Evolutionary conservation across 2,797 vertebrate genomes (phyloP), one percentile per base, ranked within the genome.

Genomic region (Leptatherina wallacei): DNA sequence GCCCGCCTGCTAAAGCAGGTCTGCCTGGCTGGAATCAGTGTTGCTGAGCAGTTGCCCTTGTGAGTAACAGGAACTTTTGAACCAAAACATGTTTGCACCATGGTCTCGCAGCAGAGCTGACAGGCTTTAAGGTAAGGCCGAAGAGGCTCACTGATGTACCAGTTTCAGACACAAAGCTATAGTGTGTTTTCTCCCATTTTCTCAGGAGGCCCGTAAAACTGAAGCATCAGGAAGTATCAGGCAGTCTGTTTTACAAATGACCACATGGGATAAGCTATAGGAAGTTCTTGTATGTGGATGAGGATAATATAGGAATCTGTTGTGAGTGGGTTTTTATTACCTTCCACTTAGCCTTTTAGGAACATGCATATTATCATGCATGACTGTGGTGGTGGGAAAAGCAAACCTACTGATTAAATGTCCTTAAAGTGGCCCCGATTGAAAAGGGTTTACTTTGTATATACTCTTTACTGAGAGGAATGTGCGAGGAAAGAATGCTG

Each of bases 371-470:
- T 87, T 87, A 86, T 70, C 69, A 75, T 83, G 84, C 81, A 81
- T 87, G 83, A 67, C 86, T 88, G 89, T 81, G 83, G 76, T 82
- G 71, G 69, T 73, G 77, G 71, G 68, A 47, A 22, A 84, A 86
- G 54, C 74, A 84, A 87, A 89, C 82, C 85, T 84, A 77, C 71
- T 86, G 83, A 87, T 91, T 87, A 91, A 79, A 89, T 85, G 81
- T 65, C 65, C 72, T 81, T 81, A 80, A 82, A 85, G 77, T 77
- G 77, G 83, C 75, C 81, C 67, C 55, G 71, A 71, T 54, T 32
- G 20, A 64, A 77, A 69, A 74, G 29, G 13, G 3, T 56, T 75
- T 64, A 42, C 73, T 58, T 6, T 42, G 38, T 61, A 70, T 62
- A 72, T 69, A 56, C 2, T 24, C 27, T 61, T 70, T 63, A 52